Base-by-base conservation (phyloP, 1,140 invertebrate genomes). In the Lepidurus arcticus region DNA sequence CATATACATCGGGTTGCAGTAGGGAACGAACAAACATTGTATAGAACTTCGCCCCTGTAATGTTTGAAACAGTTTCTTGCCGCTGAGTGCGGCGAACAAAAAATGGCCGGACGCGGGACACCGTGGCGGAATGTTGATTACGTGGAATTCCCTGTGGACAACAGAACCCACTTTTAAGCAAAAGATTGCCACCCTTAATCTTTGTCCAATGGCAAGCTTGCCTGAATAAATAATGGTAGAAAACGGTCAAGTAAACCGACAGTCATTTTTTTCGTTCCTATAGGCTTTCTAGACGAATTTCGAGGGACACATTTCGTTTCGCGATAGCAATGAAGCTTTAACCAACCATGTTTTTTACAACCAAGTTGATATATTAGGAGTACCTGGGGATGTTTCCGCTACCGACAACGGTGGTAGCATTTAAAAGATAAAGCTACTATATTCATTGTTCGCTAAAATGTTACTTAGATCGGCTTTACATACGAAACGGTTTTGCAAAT, bases 41-140 rank as follows among this genome's bases (percentile, higher is more conserved):
- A 13, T 65, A 65, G 8, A 65, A 21, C 16, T 65, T 47, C 53
- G 53, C 53, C 21, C 53, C 16, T 65, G 21, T 65, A n/a, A 65
- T 65, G 16, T 21, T 13, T 21, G 13, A 7, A 65, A n/a, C 53
- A n/a, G 53, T 34, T 34, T 65, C 53, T 65, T 65, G 13, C 21
- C 53, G 53, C 34, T 3, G 53, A n/a, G 53, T 65, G 16, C 16
- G 53, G 53, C 53, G 6, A 65, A 65, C 53, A 21, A 65, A 65
- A 65, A 65, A 65, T 65, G 53, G 21, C 53, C 53, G 53, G 53
- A 65, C 53, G 53, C 53, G 21, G 53, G 53, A 65, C n/a, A 65
- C 53, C 53, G 53, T 65, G 53, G 53, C 53, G 53, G 53, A 65
- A 65, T 65, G 53, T 65, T 65, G 53, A 65, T 65, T 65, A 65